Conservation (phyloP, 2,113 vertebrate species). For the Acrocephalus arundinaceus region DNA sequence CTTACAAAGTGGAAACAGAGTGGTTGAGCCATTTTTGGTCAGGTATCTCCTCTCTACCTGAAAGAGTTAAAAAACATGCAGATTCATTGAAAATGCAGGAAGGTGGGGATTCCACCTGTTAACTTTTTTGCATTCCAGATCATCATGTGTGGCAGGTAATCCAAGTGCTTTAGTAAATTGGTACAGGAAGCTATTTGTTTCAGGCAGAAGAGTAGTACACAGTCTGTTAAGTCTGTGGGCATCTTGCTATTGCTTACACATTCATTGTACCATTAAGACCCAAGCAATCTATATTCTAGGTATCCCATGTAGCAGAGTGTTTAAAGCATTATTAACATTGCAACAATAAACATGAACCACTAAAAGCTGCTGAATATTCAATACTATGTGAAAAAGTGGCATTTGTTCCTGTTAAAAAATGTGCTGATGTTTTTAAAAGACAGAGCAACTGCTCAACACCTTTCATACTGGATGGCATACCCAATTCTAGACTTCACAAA, state of each 20-base stretch:
- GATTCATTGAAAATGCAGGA: not conserved
- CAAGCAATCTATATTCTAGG: not conserved
- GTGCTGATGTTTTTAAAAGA: conserved; percentile 11
- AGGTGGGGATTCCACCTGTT: not conserved
- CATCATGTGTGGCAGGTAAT: not conserved
- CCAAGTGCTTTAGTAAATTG: not conserved
- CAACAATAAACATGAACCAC: not conserved
- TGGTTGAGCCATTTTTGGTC: not conserved
- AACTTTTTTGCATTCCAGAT: not conserved
- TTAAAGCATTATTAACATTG: not conserved
- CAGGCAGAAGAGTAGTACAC: not conserved
- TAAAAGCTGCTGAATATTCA: conserved; percentile 17
- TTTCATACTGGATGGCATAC: not conserved
- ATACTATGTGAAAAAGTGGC: not conserved
- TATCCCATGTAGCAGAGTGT: not conserved
- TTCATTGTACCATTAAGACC: not conserved
- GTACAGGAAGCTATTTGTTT: not conserved
- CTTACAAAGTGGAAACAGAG: not conserved
- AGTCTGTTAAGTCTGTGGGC: not conserved
- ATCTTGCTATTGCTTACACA: not conserved
- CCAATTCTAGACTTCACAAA: conserved; percentile 14
- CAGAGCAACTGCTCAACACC: not conserved
- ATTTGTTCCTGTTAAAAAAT: conserved; percentile 29
- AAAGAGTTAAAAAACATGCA: not conserved
- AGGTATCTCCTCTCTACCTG: not conserved